Evolutionary conservation across 2,888 invertebrate species (phyloP).

Genomic region (Noctua fimbriata): DNA sequence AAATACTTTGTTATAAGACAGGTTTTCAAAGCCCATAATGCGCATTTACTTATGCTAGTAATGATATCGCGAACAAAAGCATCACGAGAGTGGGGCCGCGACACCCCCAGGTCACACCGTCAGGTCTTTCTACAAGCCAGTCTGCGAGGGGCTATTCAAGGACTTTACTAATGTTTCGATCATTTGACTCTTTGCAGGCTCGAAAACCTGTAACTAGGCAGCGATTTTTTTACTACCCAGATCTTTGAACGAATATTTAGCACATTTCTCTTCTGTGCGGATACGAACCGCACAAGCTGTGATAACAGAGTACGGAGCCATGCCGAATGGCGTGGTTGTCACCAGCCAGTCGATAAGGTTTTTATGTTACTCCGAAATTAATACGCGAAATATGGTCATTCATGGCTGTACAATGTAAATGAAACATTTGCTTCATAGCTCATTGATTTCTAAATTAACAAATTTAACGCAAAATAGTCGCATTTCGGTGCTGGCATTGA

Average conservation of each 20-base stretch:
- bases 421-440: conserved; percentile 6
- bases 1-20: conserved; percentile 13
- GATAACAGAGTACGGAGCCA: background rate
- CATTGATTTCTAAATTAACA: background rate
- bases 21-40: conserved; percentile 1
- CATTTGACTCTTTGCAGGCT: background rate
- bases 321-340: background rate
- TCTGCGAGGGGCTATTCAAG: background rate
- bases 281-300: background rate
- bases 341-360: background rate
- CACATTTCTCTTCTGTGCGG: background rate
- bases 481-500: background rate
- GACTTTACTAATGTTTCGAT: background rate
- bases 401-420: no score
- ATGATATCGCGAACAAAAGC: conserved; percentile 11
- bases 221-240: background rate
- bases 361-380: background rate
- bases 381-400: background rate
- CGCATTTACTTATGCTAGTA: conserved; percentile 3
- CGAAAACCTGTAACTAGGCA: background rate
- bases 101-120: background rate
- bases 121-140: background rate
- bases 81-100: background rate
- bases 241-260: background rate
- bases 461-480: conserved; percentile 1